These are phyloP conservation scores for Brassicogethes aeneus DNA, from an alignment of 2,888 invertebrate species.

Conservation along the genomic window DNA sequence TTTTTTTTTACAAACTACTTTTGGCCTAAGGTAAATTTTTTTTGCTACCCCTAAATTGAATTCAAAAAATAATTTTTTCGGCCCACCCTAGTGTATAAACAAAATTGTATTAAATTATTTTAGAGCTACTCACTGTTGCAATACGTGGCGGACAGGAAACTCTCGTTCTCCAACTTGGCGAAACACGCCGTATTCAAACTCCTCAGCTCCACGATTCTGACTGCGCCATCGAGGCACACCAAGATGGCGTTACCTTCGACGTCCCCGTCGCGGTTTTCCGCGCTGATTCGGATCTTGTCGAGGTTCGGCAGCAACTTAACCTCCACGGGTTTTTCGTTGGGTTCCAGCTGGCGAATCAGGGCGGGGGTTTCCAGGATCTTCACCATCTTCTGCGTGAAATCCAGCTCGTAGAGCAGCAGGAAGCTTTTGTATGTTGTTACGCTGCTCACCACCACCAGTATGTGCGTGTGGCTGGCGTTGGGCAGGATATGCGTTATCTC, in stretches of 20 bases:
- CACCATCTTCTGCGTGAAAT: conserved; percentile 43
- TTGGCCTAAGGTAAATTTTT: too few relatives aligned
- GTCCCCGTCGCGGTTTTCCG: conserved; percentile 22
- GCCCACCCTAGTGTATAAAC: too few relatives aligned
- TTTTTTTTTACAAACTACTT: too few relatives aligned
- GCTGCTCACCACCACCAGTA: conserved; percentile 50
- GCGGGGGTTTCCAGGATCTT: conserved; percentile 52
- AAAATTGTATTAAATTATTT: too few relatives aligned
- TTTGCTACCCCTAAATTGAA: too few relatives aligned
- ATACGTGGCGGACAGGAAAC: conserved; percentile 75
- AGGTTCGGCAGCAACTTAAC: conserved; percentile 56
- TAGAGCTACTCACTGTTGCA: conserved; percentile 69
- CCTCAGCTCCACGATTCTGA: conserved; percentile 63
- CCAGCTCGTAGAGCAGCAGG: conserved; percentile 49
- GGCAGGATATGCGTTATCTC: conserved; percentile 57
- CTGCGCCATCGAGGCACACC: conserved; percentile 65
- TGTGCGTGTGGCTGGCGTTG: conserved; percentile 58
- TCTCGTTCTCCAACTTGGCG: conserved; percentile 57
- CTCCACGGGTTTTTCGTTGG: conserved; percentile 59
- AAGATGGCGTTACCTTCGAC: conserved; percentile 54
- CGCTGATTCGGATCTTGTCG: conserved; percentile 28
- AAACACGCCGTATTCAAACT: conserved; percentile 60
- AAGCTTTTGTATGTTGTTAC: conserved; percentile 33
- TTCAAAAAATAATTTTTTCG: too few relatives aligned
- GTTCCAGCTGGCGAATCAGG: conserved; percentile 50